Base-by-base conservation (phyloP, 2,888 invertebrate genomes). In the Leptopilina drosophilae region DNA sequence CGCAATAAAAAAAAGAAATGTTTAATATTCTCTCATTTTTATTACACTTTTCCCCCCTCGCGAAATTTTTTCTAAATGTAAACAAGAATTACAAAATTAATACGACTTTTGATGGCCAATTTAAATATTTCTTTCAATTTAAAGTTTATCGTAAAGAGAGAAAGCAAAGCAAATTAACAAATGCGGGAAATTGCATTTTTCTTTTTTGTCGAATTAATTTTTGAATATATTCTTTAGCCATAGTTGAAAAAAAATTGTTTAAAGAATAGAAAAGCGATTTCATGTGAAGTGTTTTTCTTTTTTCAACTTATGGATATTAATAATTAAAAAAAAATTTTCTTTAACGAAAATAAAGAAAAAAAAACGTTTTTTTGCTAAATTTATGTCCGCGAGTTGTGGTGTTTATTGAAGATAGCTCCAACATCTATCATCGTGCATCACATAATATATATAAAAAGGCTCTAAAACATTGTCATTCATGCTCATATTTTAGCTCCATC, bases 371-470 rank as follows among this genome's bases (percentile, higher is more conserved):
- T 8, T 33, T 14, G 12, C 40, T 26, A 79, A 77, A 53, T 66
- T 67, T 78, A 82, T 83, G 83, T 83, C 82, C 85, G 82, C 84
- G 87, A 84, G 66, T 85, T 84, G 85, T 84, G 81, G 83, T 85
- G 82, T 67, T 33, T 82, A 67, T 82, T 79, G 73, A 49, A 49
- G 81, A 83, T 77, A 78, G 82, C 85, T 87, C 86, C 85, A 84
- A 85, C 86, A 85, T 85, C 79, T 86, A 85, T 82, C 84, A 83
- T 87, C 88, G 87, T 88, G 88, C 88, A 88, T 82, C 75, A 81
- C 82, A 78, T 78, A 80, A 82, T 80, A 49, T 20, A 20, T 20
- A 20, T 8, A 42, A 42, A 78, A 20, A 78, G 80, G 77, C 67
- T 78, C 78, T 80, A 82, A 66, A 26, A 56, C 15, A 15, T 69